Evolutionary conservation across 1,140 invertebrate species (phyloP).

Genomic region (Capitella teleta): DNA sequence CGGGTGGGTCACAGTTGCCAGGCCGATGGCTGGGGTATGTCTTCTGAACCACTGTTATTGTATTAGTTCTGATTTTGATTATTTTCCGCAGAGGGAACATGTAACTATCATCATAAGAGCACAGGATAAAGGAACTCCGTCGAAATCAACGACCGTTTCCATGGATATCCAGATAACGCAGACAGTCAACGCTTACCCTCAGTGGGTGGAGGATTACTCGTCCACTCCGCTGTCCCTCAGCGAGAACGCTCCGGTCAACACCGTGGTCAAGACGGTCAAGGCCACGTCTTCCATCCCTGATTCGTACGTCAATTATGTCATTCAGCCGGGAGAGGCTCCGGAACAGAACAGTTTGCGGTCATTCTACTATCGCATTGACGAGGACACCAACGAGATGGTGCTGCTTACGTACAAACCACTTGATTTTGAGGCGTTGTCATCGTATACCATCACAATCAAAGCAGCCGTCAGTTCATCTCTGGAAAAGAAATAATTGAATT

Average conservation of each 20-base stretch:
- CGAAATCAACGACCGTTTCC: neutral
- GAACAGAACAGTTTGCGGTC: slow-evolving; percentile 11
- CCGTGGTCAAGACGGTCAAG: slow-evolving; percentile 8
- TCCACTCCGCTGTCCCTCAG: slow-evolving; percentile 3
- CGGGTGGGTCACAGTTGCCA: slow-evolving; percentile 12
- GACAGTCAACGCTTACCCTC: slow-evolving; percentile 12
- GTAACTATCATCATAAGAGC: slow-evolving; percentile 8
- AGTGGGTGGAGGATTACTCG: slow-evolving; percentile 13
- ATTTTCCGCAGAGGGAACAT: slow-evolving; percentile 3
- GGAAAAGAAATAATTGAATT: too few species aligned
- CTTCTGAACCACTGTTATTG: neutral
- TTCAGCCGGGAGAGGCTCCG: slow-evolving; percentile 56
- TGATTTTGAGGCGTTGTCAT: slow-evolving; percentile 88
- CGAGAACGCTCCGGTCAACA: slow-evolving; percentile 12
- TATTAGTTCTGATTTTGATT: slow-evolving; percentile 2
- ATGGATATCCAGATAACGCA: slow-evolving; percentile 13
- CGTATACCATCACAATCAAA: slow-evolving; percentile 89
- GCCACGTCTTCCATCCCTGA: slow-evolving; percentile 9
- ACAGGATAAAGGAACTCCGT: slow-evolving; percentile 7
- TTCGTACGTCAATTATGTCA: slow-evolving; percentile 81
- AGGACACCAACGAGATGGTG: slow-evolving; percentile 15
- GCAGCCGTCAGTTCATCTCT: slow-evolving; percentile 69
- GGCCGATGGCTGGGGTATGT: slow-evolving; percentile 47
- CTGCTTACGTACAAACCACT: slow-evolving; percentile 84
- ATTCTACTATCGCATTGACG: slow-evolving; percentile 11